Evolutionary conservation across 2,113 vertebrate species (phyloP), one percentile per base, ranked within the genome.

Genomic region (Sylvia atricapilla): DNA sequence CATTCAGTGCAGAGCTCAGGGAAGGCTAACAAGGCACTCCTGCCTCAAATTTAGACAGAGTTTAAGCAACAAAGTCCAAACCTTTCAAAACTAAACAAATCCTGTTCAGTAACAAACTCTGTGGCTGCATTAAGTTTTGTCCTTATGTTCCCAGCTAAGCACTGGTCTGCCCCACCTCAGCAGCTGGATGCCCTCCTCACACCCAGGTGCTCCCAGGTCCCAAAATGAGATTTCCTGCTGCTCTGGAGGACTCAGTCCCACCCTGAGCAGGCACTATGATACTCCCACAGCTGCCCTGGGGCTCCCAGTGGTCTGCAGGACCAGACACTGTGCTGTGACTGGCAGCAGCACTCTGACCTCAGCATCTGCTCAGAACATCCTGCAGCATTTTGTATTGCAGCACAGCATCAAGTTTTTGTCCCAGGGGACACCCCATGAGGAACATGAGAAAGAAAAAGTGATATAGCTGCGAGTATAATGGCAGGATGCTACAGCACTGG

Each of bases 241-340:
- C 35, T 67, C 31, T 7, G 10, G 55, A 31, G 43, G 16, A 24
- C 39, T 66, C 55, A 15, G 7, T 9, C 8, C 21, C 17, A 22
- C 5, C 27, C 53, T 69, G 20, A 47, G 31, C 59, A 68, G 62
- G 77, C 31, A 31, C 33, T 37, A 3, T 7, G 1, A 28, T n/a
- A 52, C 19, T 39, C 44, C 62, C 18, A 37, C 7, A 14, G 50
- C 41, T 66, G 21, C 15, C 66, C 43, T 2, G 1, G n/a, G 43
- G 10, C 20, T 90, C 28, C 84, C 52, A 11, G 8, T 5, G 23
- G 18, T 21, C 11, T 39, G 52, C 10, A 15, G 53, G 14, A 77
- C 9, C 2, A 2, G 66, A 63, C 3, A 1, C 21, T 0, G 0
- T 2, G 5, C 55, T 66, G 1, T 30, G 21, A 50, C 16, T 17